Percentiles rank a stretch among this genome's conserved stretches.
phyloP scores from a whole-genome alignment of 2,113 vertebrate genomes.

The Hystrix brachyura region DNA sequence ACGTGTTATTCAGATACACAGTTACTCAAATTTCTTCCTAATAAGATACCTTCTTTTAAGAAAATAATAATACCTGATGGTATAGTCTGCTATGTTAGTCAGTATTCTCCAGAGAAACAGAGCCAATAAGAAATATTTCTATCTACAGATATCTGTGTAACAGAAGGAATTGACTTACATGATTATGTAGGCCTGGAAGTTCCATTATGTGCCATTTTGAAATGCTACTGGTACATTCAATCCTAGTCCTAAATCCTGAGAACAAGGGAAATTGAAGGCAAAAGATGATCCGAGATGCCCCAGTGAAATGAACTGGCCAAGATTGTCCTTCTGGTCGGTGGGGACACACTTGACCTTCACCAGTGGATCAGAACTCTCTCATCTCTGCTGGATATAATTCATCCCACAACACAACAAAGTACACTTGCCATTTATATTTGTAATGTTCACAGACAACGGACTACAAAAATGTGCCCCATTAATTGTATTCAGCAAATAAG shows the following conservation, averaged over 20 bases:
- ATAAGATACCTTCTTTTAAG: neutral
- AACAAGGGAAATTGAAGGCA: neutral
- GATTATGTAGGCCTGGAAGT: neutral
- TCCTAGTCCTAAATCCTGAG: neutral
- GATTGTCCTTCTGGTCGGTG: fast-evolving
- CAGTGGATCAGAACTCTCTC: neutral
- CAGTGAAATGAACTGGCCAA: neutral
- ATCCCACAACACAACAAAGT: neutral
- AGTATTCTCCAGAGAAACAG: neutral
- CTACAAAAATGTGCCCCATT: neutral
- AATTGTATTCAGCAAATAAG: neutral
- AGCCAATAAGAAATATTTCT: neutral
- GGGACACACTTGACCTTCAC: no score
- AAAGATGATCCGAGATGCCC: neutral
- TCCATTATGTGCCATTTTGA: neutral
- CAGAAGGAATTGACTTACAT: neutral
- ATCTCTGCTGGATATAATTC: neutral
- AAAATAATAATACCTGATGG: neutral
- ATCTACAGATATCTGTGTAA: neutral
- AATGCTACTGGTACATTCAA: neutral
- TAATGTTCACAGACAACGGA: neutral
- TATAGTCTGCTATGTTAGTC: neutral
- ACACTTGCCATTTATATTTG: neutral
- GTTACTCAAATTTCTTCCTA: neutral
- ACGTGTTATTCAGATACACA: neutral